These are phyloP conservation scores for Drosophila novamexicana DNA, from an alignment of 1,140 invertebrate genomes.

Conservation along the genomic window DNA sequence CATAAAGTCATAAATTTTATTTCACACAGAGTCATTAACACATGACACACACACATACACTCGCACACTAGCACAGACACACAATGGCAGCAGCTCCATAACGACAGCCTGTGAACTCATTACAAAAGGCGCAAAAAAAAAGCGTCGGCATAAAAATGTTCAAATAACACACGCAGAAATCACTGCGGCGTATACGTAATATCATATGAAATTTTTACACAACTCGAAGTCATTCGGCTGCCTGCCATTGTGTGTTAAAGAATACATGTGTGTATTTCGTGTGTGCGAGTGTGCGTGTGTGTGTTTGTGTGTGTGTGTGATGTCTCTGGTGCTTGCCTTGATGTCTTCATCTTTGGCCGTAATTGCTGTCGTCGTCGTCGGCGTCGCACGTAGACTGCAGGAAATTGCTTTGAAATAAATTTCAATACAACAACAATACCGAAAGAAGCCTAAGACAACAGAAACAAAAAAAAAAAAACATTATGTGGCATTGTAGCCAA, in stretches of 20 bases:
- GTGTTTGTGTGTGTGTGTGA: neutral
- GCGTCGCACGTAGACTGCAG: constrained; percentile 72
- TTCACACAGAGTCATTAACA: constrained; percentile 82
- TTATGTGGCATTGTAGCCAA: constrained; percentile 42
- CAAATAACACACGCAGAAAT: constrained; percentile 62
- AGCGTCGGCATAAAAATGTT: constrained; percentile 49
- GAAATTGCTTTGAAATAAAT: constrained; percentile 83
- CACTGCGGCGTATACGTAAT: constrained; percentile 78
- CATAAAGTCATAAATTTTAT: constrained; percentile 83
- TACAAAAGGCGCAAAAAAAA: constrained; percentile 61
- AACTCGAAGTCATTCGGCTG: constrained; percentile 19
- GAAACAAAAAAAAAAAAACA: constrained; percentile 40
- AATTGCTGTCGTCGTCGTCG: constrained; percentile 71
- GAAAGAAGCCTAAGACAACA: constrained; percentile 56
- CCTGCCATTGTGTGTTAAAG: constrained; percentile 19
- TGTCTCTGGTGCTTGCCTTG: constrained; percentile 54
- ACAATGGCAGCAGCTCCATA: constrained; percentile 38
- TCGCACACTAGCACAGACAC: constrained; percentile 6
- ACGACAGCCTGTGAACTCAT: constrained; percentile 78
- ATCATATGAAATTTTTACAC: constrained; percentile 66
- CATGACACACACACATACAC: constrained; percentile 68
- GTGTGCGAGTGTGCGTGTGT: neutral
- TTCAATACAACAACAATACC: constrained; percentile 76
- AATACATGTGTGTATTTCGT: constrained; percentile 26
- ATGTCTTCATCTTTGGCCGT: constrained; percentile 80